phyloP scores from a whole-genome alignment of 2,113 vertebrate genomes.

The Oryzias woworae region DNA sequence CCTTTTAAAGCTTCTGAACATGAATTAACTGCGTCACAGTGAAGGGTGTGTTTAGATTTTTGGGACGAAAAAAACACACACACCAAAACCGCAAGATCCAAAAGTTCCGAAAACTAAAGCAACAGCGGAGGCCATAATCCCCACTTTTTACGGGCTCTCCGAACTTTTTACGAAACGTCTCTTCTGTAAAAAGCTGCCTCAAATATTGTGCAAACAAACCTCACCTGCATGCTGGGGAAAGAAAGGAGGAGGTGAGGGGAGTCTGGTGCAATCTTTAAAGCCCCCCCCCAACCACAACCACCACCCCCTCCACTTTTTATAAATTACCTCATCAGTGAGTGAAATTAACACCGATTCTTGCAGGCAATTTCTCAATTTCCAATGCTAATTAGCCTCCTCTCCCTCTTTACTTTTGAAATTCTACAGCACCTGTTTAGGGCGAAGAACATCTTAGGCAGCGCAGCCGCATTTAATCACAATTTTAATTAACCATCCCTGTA shows the following conservation, averaged over 20 bases:
- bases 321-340: conserved; percentile 99
- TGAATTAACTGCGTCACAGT: too few species aligned
- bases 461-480: conserved; percentile 99
- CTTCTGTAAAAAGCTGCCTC: conserved; percentile 65
- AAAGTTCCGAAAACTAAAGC: too few species aligned
- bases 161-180: too few species aligned
- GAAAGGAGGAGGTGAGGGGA: conserved; percentile 60
- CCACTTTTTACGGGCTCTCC: too few species aligned
- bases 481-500: conserved; percentile 99
- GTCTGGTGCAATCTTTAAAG: conserved; percentile 87
- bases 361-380: conserved; percentile 99
- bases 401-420: conserved; percentile 99
- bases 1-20: too few species aligned
- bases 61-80: too few species aligned
- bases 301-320: conserved; percentile 90
- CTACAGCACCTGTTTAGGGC: conserved; percentile 99
- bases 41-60: too few species aligned
- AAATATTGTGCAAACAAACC: conserved; percentile 97
- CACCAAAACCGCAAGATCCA: too few species aligned
- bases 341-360: conserved; percentile 99
- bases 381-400: conserved; percentile 99
- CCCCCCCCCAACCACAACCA: conserved; percentile 74
- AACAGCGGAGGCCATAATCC: too few species aligned
- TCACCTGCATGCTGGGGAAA: conserved; percentile 91
- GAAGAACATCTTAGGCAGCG: conserved; percentile 97